These are phyloP conservation scores for Caloenas nicobarica DNA, from an alignment of 2,113 vertebrate species.

Conservation along the genomic window DNA sequence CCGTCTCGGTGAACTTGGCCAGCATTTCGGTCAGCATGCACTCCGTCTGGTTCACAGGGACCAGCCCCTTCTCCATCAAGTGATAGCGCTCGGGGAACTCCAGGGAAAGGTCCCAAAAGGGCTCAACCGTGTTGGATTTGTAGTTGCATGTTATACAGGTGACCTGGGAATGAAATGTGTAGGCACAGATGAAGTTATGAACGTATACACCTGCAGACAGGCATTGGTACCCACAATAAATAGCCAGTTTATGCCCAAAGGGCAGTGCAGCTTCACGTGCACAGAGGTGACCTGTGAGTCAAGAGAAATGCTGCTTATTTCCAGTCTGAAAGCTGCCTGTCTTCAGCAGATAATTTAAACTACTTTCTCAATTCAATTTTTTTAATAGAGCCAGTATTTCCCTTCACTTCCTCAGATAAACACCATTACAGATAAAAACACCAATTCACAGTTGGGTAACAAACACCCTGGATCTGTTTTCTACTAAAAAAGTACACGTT, in stretches of 20 bases:
- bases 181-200: not conserved
- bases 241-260: not conserved
- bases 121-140: conserved; percentile 97
- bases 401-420: not conserved
- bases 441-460: not conserved
- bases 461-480: not conserved
- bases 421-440: not conserved
- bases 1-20: conserved; percentile 98
- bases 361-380: not conserved
- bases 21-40: conserved; percentile 97
- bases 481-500: not conserved
- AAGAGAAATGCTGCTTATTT: not conserved
- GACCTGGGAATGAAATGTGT: conserved; percentile 78
- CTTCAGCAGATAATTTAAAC: not conserved
- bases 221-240: not conserved
- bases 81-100: conserved; percentile 98
- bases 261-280: not conserved
- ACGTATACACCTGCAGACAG: not conserved
- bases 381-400: not conserved
- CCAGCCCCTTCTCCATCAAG: conserved; percentile 81
- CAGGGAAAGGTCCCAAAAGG: conserved; percentile 97
- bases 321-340: not conserved
- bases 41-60: conserved; percentile 82
- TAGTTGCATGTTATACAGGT: conserved; percentile 96
- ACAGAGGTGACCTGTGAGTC: not conserved